Percentiles rank a stretch among this genome's conserved stretches.
Conservation (phyloP, 1,140 invertebrate genomes). For the Pogonus chalceus region DNA sequence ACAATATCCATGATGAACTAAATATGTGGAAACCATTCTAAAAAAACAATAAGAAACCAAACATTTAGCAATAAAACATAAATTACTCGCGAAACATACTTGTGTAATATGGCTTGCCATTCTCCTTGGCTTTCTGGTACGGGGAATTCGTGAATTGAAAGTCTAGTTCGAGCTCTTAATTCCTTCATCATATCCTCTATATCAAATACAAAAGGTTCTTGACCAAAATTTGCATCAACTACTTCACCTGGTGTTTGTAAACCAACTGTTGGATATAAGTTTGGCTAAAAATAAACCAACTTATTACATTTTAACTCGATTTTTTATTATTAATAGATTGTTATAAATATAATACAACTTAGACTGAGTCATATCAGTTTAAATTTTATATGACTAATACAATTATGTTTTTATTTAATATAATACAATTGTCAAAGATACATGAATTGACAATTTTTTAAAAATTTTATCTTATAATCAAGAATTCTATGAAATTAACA, state of each 20-base stretch:
- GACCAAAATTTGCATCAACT: slow-evolving; percentile 98
- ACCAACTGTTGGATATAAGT: slow-evolving; percentile 96
- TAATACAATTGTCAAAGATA: too few species aligned
- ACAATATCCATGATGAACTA: slow-evolving; percentile 96
- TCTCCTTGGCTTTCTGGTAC: slow-evolving; percentile 79
- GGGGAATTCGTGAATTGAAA: slow-evolving; percentile 79
- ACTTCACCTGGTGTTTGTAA: slow-evolving; percentile 96
- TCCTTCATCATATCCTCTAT: slow-evolving; percentile 96
- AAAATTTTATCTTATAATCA: too few species aligned
- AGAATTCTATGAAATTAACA: too few species aligned
- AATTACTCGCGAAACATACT: slow-evolving; percentile 41
- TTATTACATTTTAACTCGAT: background rate
- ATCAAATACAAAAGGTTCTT: slow-evolving; percentile 94
- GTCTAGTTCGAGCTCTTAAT: slow-evolving; percentile 66
- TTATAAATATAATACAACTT: too few species aligned
- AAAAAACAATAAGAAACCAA: slow-evolving; percentile 20
- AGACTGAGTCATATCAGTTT: too few species aligned
- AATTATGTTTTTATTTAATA: too few species aligned
- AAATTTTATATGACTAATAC: too few species aligned
- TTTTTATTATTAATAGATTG: too few species aligned
- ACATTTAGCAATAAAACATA: background rate
- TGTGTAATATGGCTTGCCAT: slow-evolving; percentile 84
- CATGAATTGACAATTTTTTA: too few species aligned
- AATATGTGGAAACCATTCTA: slow-evolving; percentile 94
- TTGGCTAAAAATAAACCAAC: slow-evolving; percentile 55